Evolutionary conservation across 2,113 vertebrate species (phyloP).

Genomic region (Zapornia atra): DNA sequence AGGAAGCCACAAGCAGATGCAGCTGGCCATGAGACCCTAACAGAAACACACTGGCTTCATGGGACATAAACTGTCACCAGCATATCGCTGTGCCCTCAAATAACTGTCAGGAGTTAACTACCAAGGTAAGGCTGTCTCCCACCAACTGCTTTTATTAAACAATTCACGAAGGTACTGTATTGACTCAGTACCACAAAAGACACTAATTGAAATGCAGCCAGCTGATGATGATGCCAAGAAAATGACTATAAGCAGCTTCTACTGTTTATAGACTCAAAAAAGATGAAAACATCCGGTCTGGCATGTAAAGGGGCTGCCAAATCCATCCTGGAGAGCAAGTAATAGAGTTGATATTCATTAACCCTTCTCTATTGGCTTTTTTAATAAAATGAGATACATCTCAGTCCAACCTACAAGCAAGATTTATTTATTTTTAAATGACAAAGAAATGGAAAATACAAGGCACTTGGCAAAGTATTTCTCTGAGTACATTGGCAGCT

Average conservation of each 20-base stretch:
- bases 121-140: background rate
- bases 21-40: background rate
- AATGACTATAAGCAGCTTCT: background rate
- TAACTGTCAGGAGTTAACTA: background rate
- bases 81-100: accelerated
- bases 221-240: background rate
- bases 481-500: constrained; percentile 17
- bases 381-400: background rate
- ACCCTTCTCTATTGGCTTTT: background rate
- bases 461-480: constrained; percentile 9
- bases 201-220: background rate
- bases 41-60: accelerated
- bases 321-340: background rate
- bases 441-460: background rate
- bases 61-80: background rate
- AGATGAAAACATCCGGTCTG: background rate
- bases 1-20: background rate
- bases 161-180: background rate
- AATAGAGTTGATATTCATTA: constrained; percentile 12
- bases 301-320: background rate
- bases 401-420: background rate
- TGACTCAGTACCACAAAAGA: background rate
- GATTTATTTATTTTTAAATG: constrained; percentile 22
- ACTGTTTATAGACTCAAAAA: constrained; percentile 10
- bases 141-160: background rate